phyloP scores from a whole-genome alignment of 2,113 vertebrate genomes.

The Colinus virginianus region DNA sequence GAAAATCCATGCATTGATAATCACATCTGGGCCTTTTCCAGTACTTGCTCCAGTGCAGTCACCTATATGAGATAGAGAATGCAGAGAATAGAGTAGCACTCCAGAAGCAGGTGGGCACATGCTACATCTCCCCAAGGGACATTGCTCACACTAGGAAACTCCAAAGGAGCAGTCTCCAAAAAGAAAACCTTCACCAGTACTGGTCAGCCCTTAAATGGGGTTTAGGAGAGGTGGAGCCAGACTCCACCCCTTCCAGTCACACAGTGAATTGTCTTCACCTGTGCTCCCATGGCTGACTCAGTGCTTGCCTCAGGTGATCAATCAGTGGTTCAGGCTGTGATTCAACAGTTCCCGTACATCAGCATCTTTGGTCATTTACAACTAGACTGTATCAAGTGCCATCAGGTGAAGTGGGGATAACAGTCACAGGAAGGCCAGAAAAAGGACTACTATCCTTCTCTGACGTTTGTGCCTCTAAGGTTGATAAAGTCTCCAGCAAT shows the following conservation, averaged over 20 bases:
- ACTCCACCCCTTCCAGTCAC: too few relatives aligned
- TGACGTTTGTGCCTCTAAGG: background rate
- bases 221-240: too few relatives aligned
- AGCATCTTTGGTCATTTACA: background rate
- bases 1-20: background rate
- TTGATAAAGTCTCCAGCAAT: background rate
- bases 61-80: background rate
- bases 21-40: background rate
- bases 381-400: background rate
- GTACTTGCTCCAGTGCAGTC: rapidly evolving
- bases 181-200: too few relatives aligned
- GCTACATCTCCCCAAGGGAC: background rate
- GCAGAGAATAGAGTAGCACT: too few relatives aligned
- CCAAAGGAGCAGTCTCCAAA: too few relatives aligned
- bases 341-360: too few relatives aligned
- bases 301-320: too few relatives aligned
- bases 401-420: background rate
- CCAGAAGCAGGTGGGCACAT: background rate
- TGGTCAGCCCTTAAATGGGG: too few relatives aligned
- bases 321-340: too few relatives aligned
- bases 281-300: too few relatives aligned
- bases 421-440: rapidly evolving
- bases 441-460: background rate
- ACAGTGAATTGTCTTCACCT: too few relatives aligned
- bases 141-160: too few relatives aligned